Conservation (phyloP, 2,113 vertebrate species). For the Corythornis cristatus region DNA sequence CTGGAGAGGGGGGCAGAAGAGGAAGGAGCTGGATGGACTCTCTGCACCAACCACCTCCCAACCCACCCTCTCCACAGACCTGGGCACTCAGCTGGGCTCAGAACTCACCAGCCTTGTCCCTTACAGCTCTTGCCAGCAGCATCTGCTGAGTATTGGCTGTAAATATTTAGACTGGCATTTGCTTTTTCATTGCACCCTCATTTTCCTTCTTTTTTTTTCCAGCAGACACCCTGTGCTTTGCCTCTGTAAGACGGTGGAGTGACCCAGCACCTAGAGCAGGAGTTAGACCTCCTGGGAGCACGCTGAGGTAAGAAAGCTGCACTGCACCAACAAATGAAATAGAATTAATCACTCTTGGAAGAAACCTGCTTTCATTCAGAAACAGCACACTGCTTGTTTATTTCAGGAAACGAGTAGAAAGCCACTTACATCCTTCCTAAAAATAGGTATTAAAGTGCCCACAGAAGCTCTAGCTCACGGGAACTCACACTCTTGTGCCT, state of each 20-base stretch:
- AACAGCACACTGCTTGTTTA: background rate
- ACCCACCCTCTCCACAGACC: too few relatives aligned
- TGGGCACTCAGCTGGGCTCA: background rate
- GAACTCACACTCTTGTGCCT: constrained; percentile 20
- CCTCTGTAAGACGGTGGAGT: background rate
- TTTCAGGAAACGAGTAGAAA: constrained; percentile 18
- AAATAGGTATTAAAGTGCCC: constrained; percentile 15
- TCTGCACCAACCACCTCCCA: accelerated
- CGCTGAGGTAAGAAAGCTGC: background rate
- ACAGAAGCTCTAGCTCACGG: constrained; percentile 33
- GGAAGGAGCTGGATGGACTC: accelerated
- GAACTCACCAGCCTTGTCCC: background rate
- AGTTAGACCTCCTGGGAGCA: background rate
- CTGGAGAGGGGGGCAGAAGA: accelerated
- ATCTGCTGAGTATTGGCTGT: background rate
- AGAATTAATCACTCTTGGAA: constrained; percentile 13
- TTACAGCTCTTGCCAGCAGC: background rate
- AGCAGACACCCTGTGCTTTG: background rate
- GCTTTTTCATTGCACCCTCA: background rate
- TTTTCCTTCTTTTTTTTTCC: background rate
- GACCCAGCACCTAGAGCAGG: too few relatives aligned
- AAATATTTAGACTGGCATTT: background rate
- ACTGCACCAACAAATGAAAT: background rate
- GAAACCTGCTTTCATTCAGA: constrained; percentile 7
- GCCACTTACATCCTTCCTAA: background rate